Evolutionary conservation across 2,888 invertebrate genomes (phyloP).

Genomic region (Oegoconia quadripuncta): DNA sequence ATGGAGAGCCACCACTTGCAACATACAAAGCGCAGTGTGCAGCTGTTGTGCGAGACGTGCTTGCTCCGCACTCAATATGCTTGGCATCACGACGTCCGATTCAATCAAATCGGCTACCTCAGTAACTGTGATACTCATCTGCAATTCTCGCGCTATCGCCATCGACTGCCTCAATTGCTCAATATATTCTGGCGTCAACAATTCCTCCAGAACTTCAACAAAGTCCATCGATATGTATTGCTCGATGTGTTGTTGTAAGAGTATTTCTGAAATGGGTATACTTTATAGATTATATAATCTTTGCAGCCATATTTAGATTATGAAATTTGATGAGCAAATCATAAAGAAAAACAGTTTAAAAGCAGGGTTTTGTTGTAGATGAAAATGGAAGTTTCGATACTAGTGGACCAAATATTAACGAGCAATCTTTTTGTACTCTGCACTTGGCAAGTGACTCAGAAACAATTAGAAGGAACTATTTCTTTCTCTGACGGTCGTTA

Average conservation of each 20-base stretch:
- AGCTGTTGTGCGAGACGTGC: slow-evolving; percentile 24
- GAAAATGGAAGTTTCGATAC: no score
- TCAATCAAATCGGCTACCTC: no score
- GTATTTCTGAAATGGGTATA: slow-evolving; percentile 18
- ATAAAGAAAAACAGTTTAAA: no score
- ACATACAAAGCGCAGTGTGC: slow-evolving; percentile 20
- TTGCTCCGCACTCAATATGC: slow-evolving; percentile 22
- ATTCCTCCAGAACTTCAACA: slow-evolving; percentile 27
- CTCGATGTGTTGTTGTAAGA: slow-evolving; percentile 40
- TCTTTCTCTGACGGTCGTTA: no score
- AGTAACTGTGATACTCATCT: slow-evolving; percentile 25
- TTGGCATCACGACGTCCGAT: slow-evolving; percentile 2
- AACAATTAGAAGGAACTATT: no score
- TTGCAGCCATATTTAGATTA: neutral
- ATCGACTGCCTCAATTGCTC: slow-evolving; percentile 33
- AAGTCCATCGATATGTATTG: slow-evolving; percentile 38
- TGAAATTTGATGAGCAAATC: no score
- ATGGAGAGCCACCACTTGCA: slow-evolving; percentile 26
- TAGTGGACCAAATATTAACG: no score
- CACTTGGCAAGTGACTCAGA: no score
- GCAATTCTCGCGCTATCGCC: slow-evolving; percentile 36
- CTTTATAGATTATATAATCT: neutral
- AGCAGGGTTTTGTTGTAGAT: no score
- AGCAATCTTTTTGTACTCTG: no score
- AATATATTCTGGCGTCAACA: slow-evolving; percentile 25